Base-by-base conservation (phyloP, 2,113 vertebrate species). In the Shinisaurus crocodilurus region DNA sequence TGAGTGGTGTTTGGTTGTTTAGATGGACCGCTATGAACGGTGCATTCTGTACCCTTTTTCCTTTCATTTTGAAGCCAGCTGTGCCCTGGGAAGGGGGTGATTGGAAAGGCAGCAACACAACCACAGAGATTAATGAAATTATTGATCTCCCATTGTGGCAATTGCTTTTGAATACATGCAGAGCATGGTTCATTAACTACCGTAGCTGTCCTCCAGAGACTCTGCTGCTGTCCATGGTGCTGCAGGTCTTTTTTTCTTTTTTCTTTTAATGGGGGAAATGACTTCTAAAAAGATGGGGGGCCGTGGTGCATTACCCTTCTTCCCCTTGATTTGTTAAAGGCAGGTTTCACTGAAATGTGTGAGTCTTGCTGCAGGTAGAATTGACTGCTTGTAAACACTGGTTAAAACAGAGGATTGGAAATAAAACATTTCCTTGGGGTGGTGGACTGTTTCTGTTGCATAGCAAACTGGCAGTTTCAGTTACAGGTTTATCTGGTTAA, bases 221-320 rank as follows among this genome's bases (percentile, higher is more conserved):
- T 0, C 50, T 10, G 15, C 12, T 90, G 96, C 96, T 97, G 93
- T 96, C 96, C 96, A 77, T 93, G 96, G 97, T 96, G 82, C 97
- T 97, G 96, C 95, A 95, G 12, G 27, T 0, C 10, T n/a, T 27
- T 25, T 7, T 48, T 3, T 43, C 6, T 32, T n/a, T 79, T 48
- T 0, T 75, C 76, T 15, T 27, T 27, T 48, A 43, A n/a, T 27
- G 27, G n/a, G 6, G 25, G 60, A 54, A 74, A 50, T 12, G 81
- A 74, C 40, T 76, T 76, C 20, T 16, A 65, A 65, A 75, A 37
- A 7, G 32, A 32, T 6, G n/a, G 75, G 60, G 27, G 4, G 4
- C 27, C 23, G 50, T 3, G n/a, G 32, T 16, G 1, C 3, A 29
- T 25, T 37, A 12, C 63, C 2, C 37, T n/a, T 7, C 25, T n/a